A percentile compares a stretch with the other conserved stretches of the same genome.
These are phyloP conservation scores for Megatriorchis doriae DNA, from an alignment of 2,113 vertebrate species.

Conservation along the genomic window DNA sequence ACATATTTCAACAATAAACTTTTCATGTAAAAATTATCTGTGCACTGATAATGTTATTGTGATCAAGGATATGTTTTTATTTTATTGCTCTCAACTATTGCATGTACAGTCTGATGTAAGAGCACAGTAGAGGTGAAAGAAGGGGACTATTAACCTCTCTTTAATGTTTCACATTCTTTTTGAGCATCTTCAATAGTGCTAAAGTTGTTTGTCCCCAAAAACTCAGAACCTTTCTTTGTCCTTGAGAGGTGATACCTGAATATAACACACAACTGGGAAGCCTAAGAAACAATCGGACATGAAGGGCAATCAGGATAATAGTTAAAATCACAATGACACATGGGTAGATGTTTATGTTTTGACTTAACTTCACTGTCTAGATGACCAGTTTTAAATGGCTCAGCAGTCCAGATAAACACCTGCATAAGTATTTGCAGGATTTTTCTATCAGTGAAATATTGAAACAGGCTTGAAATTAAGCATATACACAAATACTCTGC, in stretches of 20 bases:
- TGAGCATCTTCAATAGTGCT: neutral
- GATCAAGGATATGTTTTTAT: neutral
- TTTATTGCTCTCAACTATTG: neutral
- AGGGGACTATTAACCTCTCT: neutral
- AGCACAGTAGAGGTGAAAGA: neutral
- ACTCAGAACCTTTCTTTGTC: neutral
- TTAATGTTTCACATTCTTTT: neutral
- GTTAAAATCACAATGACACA: neutral
- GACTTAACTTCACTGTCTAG: neutral
- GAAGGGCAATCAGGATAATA: neutral
- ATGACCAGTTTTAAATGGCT: neutral
- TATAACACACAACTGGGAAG: neutral
- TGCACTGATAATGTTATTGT: neutral
- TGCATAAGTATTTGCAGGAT: neutral
- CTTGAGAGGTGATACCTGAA: neutral
- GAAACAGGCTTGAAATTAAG: slow-evolving; percentile 39
- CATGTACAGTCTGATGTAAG: neutral
- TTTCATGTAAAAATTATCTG: neutral
- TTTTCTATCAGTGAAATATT: slow-evolving; percentile 18
- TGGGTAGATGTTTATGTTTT: neutral
- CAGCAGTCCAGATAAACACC: neutral
- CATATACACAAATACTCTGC: slow-evolving; percentile 5
- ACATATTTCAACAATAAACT: neutral
- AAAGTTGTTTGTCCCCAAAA: neutral
- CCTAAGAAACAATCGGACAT: neutral